Conservation (phyloP, 1,140 invertebrate species). For the Ptiloglossa arizonensis region DNA sequence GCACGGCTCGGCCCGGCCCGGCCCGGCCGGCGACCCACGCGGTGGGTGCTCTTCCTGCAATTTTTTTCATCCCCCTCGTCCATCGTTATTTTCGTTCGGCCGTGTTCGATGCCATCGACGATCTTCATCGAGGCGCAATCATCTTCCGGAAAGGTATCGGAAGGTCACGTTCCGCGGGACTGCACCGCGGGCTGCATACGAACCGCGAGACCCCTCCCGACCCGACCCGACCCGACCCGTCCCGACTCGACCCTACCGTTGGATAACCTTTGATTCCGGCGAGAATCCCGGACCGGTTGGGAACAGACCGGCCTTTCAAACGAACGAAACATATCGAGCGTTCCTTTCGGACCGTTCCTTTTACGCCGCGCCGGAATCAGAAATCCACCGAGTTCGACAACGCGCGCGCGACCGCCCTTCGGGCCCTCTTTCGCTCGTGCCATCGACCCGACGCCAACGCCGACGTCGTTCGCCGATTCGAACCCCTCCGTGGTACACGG, state of each 20-base stretch:
- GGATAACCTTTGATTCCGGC: slow-evolving; percentile 11
- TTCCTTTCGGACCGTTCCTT: not conserved
- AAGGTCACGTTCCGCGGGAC: slow-evolving; percentile 25
- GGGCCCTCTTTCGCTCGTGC: too few species aligned
- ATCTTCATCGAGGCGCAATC: slow-evolving; percentile 22
- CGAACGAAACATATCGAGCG: slow-evolving; percentile 18
- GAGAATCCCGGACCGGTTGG: not conserved
- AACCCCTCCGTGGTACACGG: too few species aligned
- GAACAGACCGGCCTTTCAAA: not conserved
- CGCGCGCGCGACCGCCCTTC: too few species aligned
- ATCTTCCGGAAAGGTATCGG: slow-evolving; percentile 31
- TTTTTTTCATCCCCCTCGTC: not conserved
- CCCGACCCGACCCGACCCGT: too few species aligned
- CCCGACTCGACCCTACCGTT: too few species aligned
- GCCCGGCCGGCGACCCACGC: too few species aligned
- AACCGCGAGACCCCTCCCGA: not conserved
- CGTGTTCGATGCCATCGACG: not conserved
- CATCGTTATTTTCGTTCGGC: slow-evolving; percentile 10
- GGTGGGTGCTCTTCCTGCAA: too few species aligned
- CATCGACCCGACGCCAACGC: not conserved
- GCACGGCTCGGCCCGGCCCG: too few species aligned
- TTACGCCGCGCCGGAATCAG: not conserved
- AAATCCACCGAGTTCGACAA: not conserved
- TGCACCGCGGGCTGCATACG: slow-evolving; percentile 5
- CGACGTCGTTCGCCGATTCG: too few species aligned